Percentiles rank a stretch among this genome's conserved stretches.
These are phyloP conservation scores for Crossocerus cetratus DNA, from an alignment of 2,888 invertebrate species.

Conservation along the genomic window DNA sequence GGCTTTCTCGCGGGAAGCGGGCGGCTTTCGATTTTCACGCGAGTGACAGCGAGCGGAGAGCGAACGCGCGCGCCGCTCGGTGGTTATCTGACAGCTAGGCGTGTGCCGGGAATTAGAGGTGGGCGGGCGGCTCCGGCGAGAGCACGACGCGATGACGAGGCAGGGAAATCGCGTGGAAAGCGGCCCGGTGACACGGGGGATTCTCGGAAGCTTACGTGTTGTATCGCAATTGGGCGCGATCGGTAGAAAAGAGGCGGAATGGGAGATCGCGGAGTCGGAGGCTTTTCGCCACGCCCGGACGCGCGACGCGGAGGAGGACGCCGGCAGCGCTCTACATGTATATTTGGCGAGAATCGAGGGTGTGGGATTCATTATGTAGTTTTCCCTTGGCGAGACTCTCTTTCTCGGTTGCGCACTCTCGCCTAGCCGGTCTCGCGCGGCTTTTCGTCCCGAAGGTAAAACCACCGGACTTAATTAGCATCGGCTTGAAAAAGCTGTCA, in stretches of 20 bases:
- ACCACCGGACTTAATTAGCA: slow-evolving; percentile 47
- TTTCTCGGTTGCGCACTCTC: slow-evolving; percentile 22
- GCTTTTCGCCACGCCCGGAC: neutral
- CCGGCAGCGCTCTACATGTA: neutral
- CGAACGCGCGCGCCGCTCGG: too few species aligned
- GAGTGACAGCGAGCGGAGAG: too few species aligned
- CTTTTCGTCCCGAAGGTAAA: slow-evolving; percentile 22
- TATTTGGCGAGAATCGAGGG: too few species aligned
- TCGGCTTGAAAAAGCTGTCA: slow-evolving; percentile 50
- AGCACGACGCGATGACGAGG: too few species aligned
- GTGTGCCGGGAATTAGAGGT: too few species aligned
- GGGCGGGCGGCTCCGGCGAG: too few species aligned
- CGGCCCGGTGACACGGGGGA: too few species aligned
- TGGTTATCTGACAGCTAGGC: too few species aligned
- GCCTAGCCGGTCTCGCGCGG: neutral
- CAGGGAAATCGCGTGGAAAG: too few species aligned
- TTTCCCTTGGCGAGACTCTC: slow-evolving; percentile 5
- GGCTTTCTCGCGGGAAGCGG: too few species aligned
- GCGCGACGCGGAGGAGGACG: neutral
- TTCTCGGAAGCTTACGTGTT: neutral
- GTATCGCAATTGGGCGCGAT: neutral
- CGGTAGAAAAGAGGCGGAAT: neutral
- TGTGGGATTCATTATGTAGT: neutral
- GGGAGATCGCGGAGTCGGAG: neutral
- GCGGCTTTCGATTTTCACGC: too few species aligned